These are phyloP conservation scores for Melanotaenia duboulayi DNA, from an alignment of 2,113 vertebrate genomes.

Conservation along the genomic window DNA sequence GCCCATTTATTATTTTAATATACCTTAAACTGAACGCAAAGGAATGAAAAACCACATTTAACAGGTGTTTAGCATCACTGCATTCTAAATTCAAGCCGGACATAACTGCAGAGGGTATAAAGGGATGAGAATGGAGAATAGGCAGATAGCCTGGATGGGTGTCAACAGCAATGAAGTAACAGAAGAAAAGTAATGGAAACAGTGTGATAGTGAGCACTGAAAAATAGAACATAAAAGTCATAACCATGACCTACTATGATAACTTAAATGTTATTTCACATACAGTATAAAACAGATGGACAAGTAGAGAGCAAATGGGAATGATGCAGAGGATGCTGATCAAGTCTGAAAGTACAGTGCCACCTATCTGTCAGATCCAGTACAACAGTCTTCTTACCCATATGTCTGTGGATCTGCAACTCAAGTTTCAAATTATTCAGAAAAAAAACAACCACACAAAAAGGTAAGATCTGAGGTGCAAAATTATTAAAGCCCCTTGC, in stretches of 20 bases:
- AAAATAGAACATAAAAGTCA: slow-evolving; percentile 87
- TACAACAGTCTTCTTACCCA: slow-evolving; percentile 79
- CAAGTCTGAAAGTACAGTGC: slow-evolving; percentile 95
- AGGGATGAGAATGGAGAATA: slow-evolving; percentile 24
- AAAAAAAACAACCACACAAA: slow-evolving; percentile 52
- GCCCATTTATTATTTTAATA: slow-evolving; percentile 44
- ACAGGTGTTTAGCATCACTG: slow-evolving; percentile 89
- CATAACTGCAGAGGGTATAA: slow-evolving; percentile 32
- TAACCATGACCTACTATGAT: slow-evolving; percentile 87
- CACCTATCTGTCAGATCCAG: slow-evolving; percentile 93
- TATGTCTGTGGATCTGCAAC: slow-evolving; percentile 55
- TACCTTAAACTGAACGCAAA: slow-evolving; percentile 79
- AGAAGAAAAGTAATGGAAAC: slow-evolving; percentile 79
- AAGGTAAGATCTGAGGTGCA: slow-evolving; percentile 79
- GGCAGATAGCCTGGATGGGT: slow-evolving; percentile 43
- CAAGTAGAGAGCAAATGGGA: slow-evolving; percentile 25
- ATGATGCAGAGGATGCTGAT: slow-evolving; percentile 64
- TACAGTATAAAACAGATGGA: slow-evolving; percentile 12
- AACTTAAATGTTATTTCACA: slow-evolving; percentile 77
- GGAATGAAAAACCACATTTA: slow-evolving; percentile 89
- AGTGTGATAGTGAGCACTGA: slow-evolving; percentile 63
- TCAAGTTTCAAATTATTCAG: slow-evolving; percentile 84
- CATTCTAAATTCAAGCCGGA: slow-evolving; percentile 79
- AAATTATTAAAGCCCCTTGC: slow-evolving; percentile 90
- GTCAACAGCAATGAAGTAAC: not conserved